Evolutionary conservation across 2,797 vertebrate genomes (phyloP).

Genomic region (Ctenochaetus hawaiiensis): DNA sequence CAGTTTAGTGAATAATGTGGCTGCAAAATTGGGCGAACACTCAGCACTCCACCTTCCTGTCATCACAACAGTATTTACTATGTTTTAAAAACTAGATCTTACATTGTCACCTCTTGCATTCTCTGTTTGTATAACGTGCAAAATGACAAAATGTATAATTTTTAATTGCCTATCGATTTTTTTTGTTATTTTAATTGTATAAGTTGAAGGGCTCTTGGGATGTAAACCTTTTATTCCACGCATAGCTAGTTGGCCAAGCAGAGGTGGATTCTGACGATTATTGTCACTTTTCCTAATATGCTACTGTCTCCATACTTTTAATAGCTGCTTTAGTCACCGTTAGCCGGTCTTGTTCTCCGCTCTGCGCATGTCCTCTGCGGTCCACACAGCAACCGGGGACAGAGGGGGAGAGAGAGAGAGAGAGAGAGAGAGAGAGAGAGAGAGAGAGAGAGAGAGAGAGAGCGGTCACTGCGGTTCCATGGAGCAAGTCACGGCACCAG

Average conservation of each 20-base stretch:
- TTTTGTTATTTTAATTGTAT: too few relatives aligned
- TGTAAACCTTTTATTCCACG: too few relatives aligned
- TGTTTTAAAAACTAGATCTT: not conserved
- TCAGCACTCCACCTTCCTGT: not conserved
- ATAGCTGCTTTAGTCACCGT: slow-evolving; percentile 3
- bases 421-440: slow-evolving; percentile 37
- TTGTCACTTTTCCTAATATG: not conserved
- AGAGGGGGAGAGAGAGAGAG: slow-evolving; percentile 41
- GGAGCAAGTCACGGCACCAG: slow-evolving; percentile 74
- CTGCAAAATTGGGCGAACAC: not conserved
- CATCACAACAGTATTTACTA: too few relatives aligned
- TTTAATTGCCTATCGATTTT: too few relatives aligned
- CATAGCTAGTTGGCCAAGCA: too few relatives aligned
- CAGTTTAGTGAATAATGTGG: not conserved
- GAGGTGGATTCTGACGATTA: not conserved
- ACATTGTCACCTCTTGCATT: not conserved
- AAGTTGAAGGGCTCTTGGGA: too few relatives aligned
- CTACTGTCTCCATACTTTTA: not conserved
- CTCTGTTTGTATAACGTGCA: too few relatives aligned
- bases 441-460: slow-evolving; percentile 57
- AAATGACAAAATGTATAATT: too few relatives aligned
- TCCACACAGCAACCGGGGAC: not conserved
- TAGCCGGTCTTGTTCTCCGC: not conserved
- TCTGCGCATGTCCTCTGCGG: slow-evolving; percentile 60
- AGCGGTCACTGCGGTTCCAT: slow-evolving; percentile 70